Evolutionary conservation across 92 coral and sea anemone species (phyloP).

Genomic region (Parazoanthus swiftii): DNA sequence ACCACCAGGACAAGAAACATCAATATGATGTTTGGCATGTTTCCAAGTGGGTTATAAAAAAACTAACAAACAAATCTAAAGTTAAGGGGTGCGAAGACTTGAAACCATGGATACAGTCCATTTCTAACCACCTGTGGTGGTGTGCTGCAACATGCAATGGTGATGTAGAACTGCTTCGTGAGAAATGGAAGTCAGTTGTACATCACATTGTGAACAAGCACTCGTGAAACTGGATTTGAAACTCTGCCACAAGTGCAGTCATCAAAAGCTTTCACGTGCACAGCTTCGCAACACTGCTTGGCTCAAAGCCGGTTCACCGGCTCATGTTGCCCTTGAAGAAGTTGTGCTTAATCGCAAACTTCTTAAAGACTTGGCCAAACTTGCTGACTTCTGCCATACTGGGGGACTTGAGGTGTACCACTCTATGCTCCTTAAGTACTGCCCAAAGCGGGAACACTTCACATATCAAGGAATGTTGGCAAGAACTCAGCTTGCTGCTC

Average conservation of each 20-base stretch:
- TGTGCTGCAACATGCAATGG: constrained; percentile 63
- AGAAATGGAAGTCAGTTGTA: constrained; percentile 58
- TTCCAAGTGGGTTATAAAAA: constrained; percentile 57
- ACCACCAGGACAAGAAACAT: constrained; percentile 43
- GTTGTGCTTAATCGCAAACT: constrained; percentile 51
- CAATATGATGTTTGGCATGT: constrained; percentile 73
- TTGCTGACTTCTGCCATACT: constrained; percentile 65
- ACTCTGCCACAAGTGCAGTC: constrained; percentile 55
- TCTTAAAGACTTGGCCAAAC: constrained; percentile 55
- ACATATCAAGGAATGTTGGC: constrained; percentile 55
- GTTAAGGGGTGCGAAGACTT: constrained; percentile 44
- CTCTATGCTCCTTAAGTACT: constrained; percentile 63
- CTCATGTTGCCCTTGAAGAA: constrained; percentile 56
- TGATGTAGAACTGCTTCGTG: constrained; percentile 48
- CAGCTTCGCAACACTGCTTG: constrained; percentile 45
- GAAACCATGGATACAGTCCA: constrained; percentile 54
- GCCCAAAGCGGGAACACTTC: constrained; percentile 61
- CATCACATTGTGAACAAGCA: constrained; percentile 52
- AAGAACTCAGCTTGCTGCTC: constrained; percentile 59
- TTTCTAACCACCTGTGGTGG: constrained; percentile 71
- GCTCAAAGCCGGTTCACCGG: constrained; percentile 58
- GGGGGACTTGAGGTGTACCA: constrained; percentile 61
- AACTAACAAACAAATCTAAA: constrained; percentile 58
- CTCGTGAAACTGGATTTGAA: constrained; percentile 38
- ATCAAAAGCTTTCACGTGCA: constrained; percentile 36